Evolutionary conservation across 1,140 invertebrate species (phyloP).

Genomic region (Drosophila chauvacae): DNA sequence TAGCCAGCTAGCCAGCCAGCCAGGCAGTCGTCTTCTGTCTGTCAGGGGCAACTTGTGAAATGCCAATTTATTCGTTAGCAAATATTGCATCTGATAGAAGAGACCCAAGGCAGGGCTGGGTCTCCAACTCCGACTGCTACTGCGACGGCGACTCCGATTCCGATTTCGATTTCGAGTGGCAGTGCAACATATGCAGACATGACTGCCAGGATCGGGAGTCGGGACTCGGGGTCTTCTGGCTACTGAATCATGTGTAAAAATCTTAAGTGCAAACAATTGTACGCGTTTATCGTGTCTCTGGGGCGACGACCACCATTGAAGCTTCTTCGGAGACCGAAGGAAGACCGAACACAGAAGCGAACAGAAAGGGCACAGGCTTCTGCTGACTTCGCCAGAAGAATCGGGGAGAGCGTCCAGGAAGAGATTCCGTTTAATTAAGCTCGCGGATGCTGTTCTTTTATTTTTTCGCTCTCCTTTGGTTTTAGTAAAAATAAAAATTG

Average conservation of each 20-base stretch:
- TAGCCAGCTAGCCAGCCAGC: conserved; percentile 23
- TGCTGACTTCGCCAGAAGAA: not conserved
- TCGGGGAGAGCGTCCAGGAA: conserved; percentile 30
- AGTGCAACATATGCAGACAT: conserved; percentile 82
- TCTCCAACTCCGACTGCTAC: conserved; percentile 2
- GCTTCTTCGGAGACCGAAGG: conserved; percentile 17
- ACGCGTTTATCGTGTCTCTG: conserved; percentile 82
- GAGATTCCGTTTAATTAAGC: conserved; percentile 82
- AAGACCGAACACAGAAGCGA: conserved; percentile 15
- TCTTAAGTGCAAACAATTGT: conserved; percentile 85
- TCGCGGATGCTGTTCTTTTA: conserved; percentile 31
- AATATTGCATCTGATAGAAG: conserved; percentile 83
- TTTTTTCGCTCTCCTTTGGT: conserved; percentile 25
- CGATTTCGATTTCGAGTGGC: conserved; percentile 65
- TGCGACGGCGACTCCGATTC: conserved; percentile 17
- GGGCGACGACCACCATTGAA: conserved; percentile 84
- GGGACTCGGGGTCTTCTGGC: conserved; percentile 53
- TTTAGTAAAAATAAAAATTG: conserved; percentile 70
- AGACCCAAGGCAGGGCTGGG: conserved; percentile 35
- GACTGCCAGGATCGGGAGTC: conserved; percentile 50
- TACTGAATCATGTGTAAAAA: conserved; percentile 84
- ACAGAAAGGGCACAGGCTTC: conserved; percentile 27
- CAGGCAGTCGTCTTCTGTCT: conserved; percentile 67
- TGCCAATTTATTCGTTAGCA: conserved; percentile 83
- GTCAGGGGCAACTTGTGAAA: conserved; percentile 81